A percentile compares a stretch with the other conserved stretches of the same genome.
Conservation (phyloP, 1,140 invertebrate species). For the Sminthurinus signatus region DNA sequence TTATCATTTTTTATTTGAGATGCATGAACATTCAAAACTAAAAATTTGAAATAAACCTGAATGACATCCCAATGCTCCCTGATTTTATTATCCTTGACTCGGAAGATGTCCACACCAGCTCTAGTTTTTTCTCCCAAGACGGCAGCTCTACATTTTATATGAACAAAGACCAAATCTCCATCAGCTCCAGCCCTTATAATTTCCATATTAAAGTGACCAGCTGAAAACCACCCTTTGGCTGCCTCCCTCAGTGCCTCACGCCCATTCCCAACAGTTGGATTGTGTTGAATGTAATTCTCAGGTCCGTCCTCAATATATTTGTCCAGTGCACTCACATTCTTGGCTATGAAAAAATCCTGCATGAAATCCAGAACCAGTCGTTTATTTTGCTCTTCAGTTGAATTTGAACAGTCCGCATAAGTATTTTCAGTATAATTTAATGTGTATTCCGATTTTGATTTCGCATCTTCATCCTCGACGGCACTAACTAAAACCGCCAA, state of each 20-base stretch:
- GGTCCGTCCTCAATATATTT: background rate
- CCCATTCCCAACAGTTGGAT: background rate
- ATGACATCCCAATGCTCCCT: slow-evolving; percentile 14
- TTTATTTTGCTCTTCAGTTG: slow-evolving; percentile 4
- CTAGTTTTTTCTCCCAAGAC: background rate
- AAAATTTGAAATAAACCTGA: too few relatives aligned
- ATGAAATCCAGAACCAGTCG: background rate
- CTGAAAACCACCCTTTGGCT: background rate
- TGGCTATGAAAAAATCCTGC: background rate
- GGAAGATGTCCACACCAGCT: slow-evolving; percentile 10
- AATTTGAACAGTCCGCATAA: too few relatives aligned
- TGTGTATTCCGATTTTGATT: too few relatives aligned
- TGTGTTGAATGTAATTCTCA: background rate
- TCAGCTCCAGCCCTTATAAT: background rate
- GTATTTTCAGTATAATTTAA: too few relatives aligned
- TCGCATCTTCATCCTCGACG: too few relatives aligned
- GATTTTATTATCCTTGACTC: slow-evolving; percentile 2
- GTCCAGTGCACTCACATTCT: background rate
- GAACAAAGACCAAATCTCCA: slow-evolving; percentile 1
- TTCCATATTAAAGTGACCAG: background rate
- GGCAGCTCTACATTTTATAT: background rate
- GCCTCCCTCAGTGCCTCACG: background rate
- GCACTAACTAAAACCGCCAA: too few relatives aligned
- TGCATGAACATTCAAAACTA: too few relatives aligned
- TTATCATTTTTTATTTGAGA: too few relatives aligned